Evolutionary conservation across 2,113 vertebrate genomes (phyloP), one percentile per base, ranked within the genome.

Genomic region (Peromyscus polionotus): DNA sequence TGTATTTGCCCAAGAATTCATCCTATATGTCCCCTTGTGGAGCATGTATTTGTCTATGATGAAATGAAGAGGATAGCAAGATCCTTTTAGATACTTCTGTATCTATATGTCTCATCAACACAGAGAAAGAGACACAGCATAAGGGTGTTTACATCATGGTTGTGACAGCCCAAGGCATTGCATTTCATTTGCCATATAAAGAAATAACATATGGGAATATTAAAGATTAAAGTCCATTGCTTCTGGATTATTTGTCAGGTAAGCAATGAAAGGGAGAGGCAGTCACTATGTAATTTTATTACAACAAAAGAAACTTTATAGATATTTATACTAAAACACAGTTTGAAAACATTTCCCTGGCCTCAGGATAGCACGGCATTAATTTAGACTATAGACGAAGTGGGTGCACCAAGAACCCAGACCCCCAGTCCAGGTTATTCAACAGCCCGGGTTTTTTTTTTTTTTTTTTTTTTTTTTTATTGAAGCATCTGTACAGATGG

Each of bases 281-380:
- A 33, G 70, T 87, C 33, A 83, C 24, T 17, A 28, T 59, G 28
- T 67, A 24, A 61, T 86, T 80, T 92, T 36, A 48, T 79, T 79
- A 24, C n/a, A 73, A 10, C 33, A 87, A 92, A 92, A 94, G 85
- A 88, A 70, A n/a, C 16, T 19, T 3, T 57, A 8, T 9, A 59
- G n/a, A 31, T 85, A 42, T 95, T 91, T 93, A 45, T 95, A 67
- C 61, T 59, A 63, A 95, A 45, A 65, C 6, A 94, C 4, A 86
- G 3, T 12, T 26, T 92, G 83, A 81, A 86, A 39, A 77, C 63
- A 70, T 72, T 86, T 63, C 83, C 59, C 1, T 93, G 31, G 85
- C 28, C 36, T 48, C 7, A 26, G 19, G 63, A 7, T 57, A 93
- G 14, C 31, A 73, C 36, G 8, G 19, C 22, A 63, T 67, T 90